phyloP scores from a whole-genome alignment of 2,888 invertebrate species.

The Abscondita cerata region DNA sequence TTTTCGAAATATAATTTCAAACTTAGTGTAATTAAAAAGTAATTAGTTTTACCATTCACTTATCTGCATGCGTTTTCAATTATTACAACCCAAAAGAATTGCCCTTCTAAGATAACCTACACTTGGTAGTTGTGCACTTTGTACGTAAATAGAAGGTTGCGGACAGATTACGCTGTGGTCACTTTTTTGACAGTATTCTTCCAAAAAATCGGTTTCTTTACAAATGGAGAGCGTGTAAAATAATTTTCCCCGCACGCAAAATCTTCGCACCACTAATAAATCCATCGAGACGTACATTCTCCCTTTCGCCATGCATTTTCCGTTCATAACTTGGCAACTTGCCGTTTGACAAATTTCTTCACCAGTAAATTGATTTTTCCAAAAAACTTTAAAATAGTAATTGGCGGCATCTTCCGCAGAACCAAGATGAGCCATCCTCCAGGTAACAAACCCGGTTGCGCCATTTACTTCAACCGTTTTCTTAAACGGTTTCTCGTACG shows the following conservation, averaged over 20 bases:
- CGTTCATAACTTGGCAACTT: constrained; percentile 1
- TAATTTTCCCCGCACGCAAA: background rate
- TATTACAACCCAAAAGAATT: background rate
- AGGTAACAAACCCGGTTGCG: background rate
- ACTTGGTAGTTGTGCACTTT: background rate
- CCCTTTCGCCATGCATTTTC: background rate
- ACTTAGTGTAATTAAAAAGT: no score
- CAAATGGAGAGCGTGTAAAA: background rate
- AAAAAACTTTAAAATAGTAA: background rate
- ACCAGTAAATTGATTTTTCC: background rate
- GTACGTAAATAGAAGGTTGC: background rate
- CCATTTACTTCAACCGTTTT: background rate
- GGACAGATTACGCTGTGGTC: background rate
- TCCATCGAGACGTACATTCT: background rate
- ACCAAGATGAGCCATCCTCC: background rate
- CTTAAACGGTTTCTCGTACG: background rate
- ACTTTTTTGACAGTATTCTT: background rate
- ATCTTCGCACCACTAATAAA: background rate
- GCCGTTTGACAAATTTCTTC: background rate
- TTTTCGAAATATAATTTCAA: no score
- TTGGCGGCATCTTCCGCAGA: background rate
- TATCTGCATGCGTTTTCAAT: background rate
- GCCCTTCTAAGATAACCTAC: background rate
- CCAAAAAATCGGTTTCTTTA: background rate
- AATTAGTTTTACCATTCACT: no score